Percentiles rank a stretch among this genome's conserved stretches.
These are phyloP conservation scores for Amyelois transitella DNA, from an alignment of 1,140 invertebrate species.

Conservation along the genomic window DNA sequence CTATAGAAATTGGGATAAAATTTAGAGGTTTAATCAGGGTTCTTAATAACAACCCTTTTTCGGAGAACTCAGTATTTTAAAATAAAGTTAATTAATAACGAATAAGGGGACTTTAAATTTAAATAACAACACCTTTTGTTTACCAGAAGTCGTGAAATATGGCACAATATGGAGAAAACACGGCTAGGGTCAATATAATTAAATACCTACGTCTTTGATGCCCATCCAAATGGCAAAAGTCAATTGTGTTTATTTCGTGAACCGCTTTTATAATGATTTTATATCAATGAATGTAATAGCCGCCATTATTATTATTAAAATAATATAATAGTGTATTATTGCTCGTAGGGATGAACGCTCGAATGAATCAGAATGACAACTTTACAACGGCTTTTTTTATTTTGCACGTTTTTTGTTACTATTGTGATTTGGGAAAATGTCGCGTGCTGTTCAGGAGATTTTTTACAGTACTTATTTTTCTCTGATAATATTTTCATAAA, in stretches of 20 bases:
- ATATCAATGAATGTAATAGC: constrained; percentile 59
- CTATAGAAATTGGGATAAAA: too few relatives aligned
- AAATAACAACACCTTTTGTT: constrained; percentile 6
- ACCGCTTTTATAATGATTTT: constrained; percentile 58
- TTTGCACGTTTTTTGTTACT: constrained; percentile 32
- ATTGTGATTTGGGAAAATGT: background rate
- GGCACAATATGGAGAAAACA: constrained; percentile 44
- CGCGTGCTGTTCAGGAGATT: background rate
- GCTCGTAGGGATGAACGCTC: constrained; percentile 64
- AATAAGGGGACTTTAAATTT: background rate
- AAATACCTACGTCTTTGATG: constrained; percentile 52
- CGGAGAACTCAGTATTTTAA: too few relatives aligned
- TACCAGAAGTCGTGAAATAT: constrained; percentile 29
- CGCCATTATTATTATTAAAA: constrained; percentile 55
- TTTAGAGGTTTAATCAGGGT: too few relatives aligned
- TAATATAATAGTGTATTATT: constrained; percentile 62
- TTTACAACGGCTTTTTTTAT: constrained; percentile 55
- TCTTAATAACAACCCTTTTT: too few relatives aligned
- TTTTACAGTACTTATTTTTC: background rate
- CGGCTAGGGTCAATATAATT: constrained; percentile 57
- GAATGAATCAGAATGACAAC: constrained; percentile 59
- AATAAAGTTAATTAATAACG: too few relatives aligned
- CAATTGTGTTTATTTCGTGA: constrained; percentile 61
- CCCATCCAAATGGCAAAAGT: constrained; percentile 62
- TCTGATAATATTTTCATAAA: too few relatives aligned